phyloP scores from a whole-genome alignment of 2,113 vertebrate genomes.

The Calyptommatus sinebrachiatus region DNA sequence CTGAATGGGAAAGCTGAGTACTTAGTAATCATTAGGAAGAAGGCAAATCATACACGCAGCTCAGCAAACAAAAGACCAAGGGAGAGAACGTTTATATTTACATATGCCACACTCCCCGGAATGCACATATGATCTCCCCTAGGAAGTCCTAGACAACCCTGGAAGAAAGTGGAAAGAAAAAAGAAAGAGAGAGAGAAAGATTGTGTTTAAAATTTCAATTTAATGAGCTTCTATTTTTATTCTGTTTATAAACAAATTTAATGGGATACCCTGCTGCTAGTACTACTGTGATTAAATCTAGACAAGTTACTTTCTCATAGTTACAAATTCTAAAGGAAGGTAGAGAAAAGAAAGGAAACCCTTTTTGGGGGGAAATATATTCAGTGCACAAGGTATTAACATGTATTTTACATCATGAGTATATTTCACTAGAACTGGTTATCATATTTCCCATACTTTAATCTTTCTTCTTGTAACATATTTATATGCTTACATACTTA shows the following conservation, averaged over 20 bases:
- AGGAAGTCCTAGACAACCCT: slow-evolving; percentile 42
- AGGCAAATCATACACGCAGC: slow-evolving; percentile 67
- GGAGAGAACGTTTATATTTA: slow-evolving; percentile 20
- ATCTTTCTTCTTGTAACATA: neutral
- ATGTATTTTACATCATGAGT: neutral
- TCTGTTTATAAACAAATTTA: slow-evolving; percentile 41
- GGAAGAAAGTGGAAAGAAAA: slow-evolving; percentile 33
- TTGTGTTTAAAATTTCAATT: slow-evolving; percentile 37
- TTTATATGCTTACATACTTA: no score
- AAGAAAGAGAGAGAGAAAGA: neutral
- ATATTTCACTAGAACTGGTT: neutral
- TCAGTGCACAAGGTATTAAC: neutral
- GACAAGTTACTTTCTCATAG: slow-evolving; percentile 31
- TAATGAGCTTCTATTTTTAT: slow-evolving; percentile 33
- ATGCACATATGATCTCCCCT: slow-evolving; percentile 44
- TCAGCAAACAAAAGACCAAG: slow-evolving; percentile 51
- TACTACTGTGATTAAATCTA: slow-evolving; percentile 37
- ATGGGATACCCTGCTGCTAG: slow-evolving; percentile 31
- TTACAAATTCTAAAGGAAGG: slow-evolving; percentile 40
- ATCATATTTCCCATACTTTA: neutral
- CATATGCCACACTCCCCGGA: slow-evolving; percentile 51
- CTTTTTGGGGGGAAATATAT: neutral
- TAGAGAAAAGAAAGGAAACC: neutral
- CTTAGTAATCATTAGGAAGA: slow-evolving; percentile 82
- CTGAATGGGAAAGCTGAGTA: slow-evolving; percentile 78